phyloP scores from a whole-genome alignment of 2,797 vertebrate genomes.

The Gorsachius magnificus region DNA sequence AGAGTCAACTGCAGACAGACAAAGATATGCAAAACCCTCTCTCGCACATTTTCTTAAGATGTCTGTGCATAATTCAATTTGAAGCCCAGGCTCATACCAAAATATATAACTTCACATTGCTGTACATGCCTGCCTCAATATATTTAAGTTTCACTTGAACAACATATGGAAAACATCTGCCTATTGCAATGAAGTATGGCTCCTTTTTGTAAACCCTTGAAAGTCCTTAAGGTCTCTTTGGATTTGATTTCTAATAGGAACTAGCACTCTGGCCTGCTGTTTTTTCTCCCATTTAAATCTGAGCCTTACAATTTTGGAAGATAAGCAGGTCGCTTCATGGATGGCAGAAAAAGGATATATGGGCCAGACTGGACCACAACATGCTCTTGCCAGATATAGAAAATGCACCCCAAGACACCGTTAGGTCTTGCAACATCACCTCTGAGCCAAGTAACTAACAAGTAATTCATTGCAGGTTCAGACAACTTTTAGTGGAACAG shows the following conservation, averaged over 20 bases:
- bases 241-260: constrained; percentile 60
- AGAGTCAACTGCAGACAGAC: constrained; percentile 33
- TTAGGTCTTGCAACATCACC: not conserved
- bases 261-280: constrained; percentile 35
- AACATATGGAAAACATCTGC: constrained; percentile 79
- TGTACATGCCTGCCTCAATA: constrained; percentile 32
- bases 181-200: constrained; percentile 38
- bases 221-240: constrained; percentile 44
- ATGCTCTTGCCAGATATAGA: not conserved
- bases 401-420: not conserved
- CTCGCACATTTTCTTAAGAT: constrained; percentile 61
- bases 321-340: not conserved
- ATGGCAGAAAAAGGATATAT: not conserved
- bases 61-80: constrained; percentile 59
- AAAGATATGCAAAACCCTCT: constrained; percentile 36
- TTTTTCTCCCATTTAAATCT: constrained; percentile 49
- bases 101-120: constrained; percentile 41
- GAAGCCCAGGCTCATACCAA: constrained; percentile 63
- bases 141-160: constrained; percentile 60
- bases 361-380: not conserved
- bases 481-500: not conserved
- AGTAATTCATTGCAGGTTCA: not conserved
- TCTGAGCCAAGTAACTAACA: not conserved
- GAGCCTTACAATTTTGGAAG: constrained; percentile 2
- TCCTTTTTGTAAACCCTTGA: constrained; percentile 38